Evolutionary conservation across 2,797 vertebrate species (phyloP), one percentile per base, ranked within the genome.

Genomic region (Gymnoscopelus microlampas): DNA sequence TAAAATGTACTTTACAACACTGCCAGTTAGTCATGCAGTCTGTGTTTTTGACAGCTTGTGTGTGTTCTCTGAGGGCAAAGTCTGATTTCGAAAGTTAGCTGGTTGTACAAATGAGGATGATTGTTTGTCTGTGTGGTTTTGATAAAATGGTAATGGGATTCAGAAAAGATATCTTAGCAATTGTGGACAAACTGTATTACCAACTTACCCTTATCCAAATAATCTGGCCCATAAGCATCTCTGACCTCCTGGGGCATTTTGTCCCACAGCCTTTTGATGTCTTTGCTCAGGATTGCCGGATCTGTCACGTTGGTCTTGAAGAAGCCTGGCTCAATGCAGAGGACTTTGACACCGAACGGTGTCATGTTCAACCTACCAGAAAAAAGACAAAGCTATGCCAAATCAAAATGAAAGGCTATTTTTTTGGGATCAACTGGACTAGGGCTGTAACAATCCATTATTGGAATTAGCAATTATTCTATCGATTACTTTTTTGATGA

Each of bases 241-340:
- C 57, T 88, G 54, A 83, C 58, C 0, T 94, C 91, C 73, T 93
- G 84, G 1, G 94, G 90, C 51, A 94, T 11, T 53, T 29, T 88
- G 0, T 87, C 87, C 94, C 94, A 95, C 19, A 93, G 8, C 3
- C 0, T 26, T 7, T 35, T 63, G 23, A 85, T 0, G 2, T 53
- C 87, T 1, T 61, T 79, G 19, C 15, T 13, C 44, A 92, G 24
- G 39, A 90, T 48, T 0, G 14, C 55, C 0, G 9, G 0, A 55
- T 92, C 85, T 0, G 92, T 92, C 66, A 94, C 79, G 0, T 62
- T 85, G 12, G 94, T 94, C 74, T 91, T 94, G 82, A 94, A 94
- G 86, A 93, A 94, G 6, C 92, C 94, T 0, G 94, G 94, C 74
- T 95, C 93, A 14, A 95, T 92, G 83, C 91, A 94, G 32, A 93